Evolutionary conservation across 2,888 invertebrate species (phyloP), one percentile per base, ranked within the genome.

Genomic region (Hypena proboscidalis): DNA sequence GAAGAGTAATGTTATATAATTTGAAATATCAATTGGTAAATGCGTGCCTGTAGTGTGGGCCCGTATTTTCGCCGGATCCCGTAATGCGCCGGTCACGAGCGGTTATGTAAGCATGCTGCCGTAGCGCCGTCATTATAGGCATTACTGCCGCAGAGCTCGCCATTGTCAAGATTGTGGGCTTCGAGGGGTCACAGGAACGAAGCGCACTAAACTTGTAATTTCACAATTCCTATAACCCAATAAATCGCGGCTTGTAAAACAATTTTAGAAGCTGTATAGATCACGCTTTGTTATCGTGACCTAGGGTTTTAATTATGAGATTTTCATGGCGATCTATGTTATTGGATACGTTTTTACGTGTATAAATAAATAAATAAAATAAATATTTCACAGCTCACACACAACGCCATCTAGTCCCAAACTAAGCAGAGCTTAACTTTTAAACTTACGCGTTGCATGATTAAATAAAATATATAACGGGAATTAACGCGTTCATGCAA

Each of bases 121-220:
- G 83, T 79, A 77, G 78, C 79, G 77, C 76, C 81, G 80, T 84
- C 87, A 89, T 89, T 90, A 90, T 88, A 84, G 83, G 75, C 80
- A 87, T 89, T 84, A 84, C 78, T 81, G 79, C 76, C 77, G 81
- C 84, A 85, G 83, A 83, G 82, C 83, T 79, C 75, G 82, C 87
- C 88, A 89, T 89, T 90, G 90, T 89, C 89, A 89, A 90, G 90
- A 90, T 90, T 90, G 88, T 82, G 85, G 90, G 89, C 89, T 89
- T 90, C 90, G 87, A 81, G 85, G 88, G 90, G 89, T 90, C 90
- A 89, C 85, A 63, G 58, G 67, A 78, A 77, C 77, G 81, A 73
- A 27, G 47, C 39, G 56, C 66, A 71, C 80, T 78, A 80, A 83
- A 78, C 82, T 81, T 79, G 83, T 86, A 89, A 90, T 90, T 90